These are phyloP conservation scores for Helicoverpa assulta DNA, from an alignment of 2,888 invertebrate genomes.

Conservation along the genomic window DNA sequence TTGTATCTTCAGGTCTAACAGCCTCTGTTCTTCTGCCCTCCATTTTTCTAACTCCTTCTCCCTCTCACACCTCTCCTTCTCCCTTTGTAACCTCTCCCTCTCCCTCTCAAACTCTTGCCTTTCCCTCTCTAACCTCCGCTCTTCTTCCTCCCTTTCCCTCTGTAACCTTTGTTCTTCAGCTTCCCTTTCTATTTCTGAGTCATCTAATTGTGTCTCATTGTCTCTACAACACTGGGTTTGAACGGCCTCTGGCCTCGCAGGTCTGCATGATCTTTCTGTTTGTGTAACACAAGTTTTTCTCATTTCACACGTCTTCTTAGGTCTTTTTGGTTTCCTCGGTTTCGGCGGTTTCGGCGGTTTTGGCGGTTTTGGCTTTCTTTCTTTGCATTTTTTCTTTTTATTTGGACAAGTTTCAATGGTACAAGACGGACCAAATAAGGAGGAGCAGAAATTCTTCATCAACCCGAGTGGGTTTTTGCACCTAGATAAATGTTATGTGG, in stretches of 20 bases:
- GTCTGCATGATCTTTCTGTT: too few species aligned
- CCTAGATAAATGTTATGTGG: slow-evolving; percentile 8
- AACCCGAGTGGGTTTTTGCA: slow-evolving; percentile 12
- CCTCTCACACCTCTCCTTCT: too few species aligned
- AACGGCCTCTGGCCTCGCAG: neutral
- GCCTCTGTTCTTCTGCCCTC: too few species aligned
- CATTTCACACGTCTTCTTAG: too few species aligned
- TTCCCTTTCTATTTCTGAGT: neutral
- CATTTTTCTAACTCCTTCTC: too few species aligned
- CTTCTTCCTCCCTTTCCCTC: too few species aligned
- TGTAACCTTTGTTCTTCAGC: neutral
- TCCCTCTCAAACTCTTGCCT: too few species aligned
- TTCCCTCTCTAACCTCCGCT: too few species aligned
- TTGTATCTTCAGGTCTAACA: too few species aligned
- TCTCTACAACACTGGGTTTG: slow-evolving; percentile 2
- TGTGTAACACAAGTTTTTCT: too few species aligned
- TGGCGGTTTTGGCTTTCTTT: neutral
- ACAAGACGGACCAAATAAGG: slow-evolving; percentile 44
- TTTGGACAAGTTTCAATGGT: slow-evolving; percentile 17
- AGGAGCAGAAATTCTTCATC: slow-evolving; percentile 45
- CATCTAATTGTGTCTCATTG: slow-evolving; percentile 8
- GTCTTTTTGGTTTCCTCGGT: neutral
- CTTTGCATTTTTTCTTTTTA: neutral
- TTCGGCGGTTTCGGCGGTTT: neutral
- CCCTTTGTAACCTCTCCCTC: too few species aligned